These are phyloP conservation scores for Actinia equina DNA, from an alignment of 64 coral and sea anemone genomes.

Conservation along the genomic window DNA sequence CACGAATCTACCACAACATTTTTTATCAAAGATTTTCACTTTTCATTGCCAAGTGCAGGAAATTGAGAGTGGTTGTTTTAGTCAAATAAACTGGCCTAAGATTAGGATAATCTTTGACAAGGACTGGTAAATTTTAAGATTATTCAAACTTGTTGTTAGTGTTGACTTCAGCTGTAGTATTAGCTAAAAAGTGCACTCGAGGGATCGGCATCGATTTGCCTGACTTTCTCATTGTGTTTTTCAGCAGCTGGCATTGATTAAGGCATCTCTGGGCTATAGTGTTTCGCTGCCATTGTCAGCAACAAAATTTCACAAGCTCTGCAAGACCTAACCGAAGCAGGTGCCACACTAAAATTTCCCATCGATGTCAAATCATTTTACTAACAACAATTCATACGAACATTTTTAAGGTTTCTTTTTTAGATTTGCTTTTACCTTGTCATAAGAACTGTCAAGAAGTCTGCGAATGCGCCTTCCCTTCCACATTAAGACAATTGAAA, in stretches of 20 bases:
- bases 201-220: not conserved
- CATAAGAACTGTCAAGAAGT: not conserved
- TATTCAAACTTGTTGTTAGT: not conserved
- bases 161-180: slow-evolving; percentile 11
- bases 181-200: slow-evolving; percentile 15
- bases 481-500: not conserved
- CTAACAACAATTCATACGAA: not conserved
- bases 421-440: slow-evolving; percentile 1
- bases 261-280: slow-evolving; percentile 7
- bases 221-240: not conserved
- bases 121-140: slow-evolving; percentile 1
- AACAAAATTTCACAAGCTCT: not conserved
- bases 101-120: slow-evolving; percentile 3
- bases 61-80: not conserved
- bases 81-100: not conserved
- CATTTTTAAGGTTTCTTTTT: not conserved
- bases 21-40: not conserved
- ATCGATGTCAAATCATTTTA: slow-evolving; percentile 18
- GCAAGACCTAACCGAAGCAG: slow-evolving; percentile 2
- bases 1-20: too few relatives aligned
- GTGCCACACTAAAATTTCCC: slow-evolving; percentile 7
- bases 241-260: slow-evolving; percentile 5
- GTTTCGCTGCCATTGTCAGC: not conserved
- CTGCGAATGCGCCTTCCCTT: not conserved
- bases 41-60: not conserved